These are phyloP conservation scores for Drosophila villosipedis DNA, from an alignment of 2,888 invertebrate genomes.

Conservation along the genomic window DNA sequence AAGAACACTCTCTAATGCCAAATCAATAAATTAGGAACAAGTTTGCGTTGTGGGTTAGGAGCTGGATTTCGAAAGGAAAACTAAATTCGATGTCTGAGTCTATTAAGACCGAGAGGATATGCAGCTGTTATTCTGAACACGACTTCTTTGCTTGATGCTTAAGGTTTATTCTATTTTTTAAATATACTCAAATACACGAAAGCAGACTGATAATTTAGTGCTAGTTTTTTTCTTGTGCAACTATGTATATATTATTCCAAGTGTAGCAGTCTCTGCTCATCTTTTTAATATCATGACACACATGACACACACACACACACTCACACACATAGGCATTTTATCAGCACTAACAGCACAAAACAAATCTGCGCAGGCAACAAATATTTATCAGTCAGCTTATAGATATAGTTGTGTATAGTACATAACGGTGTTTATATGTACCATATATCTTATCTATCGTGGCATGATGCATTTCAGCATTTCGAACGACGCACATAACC, in stretches of 20 bases:
- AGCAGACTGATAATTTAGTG: not conserved
- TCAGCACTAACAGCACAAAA: constrained; percentile 33
- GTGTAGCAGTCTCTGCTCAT: not conserved
- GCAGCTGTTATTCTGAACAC: not conserved
- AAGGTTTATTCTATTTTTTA: not conserved
- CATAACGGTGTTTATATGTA: constrained; percentile 28
- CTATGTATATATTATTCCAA: not conserved
- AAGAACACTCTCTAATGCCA: not conserved
- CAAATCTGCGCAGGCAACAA: constrained; percentile 74
- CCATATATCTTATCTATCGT: constrained; percentile 64
- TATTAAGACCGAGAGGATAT: not conserved
- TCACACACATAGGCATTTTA: constrained; percentile 32
- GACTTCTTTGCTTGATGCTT: not conserved
- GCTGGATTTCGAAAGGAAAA: not conserved
- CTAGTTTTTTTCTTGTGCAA: not conserved
- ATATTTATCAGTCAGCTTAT: constrained; percentile 54
- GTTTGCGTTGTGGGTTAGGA: no score
- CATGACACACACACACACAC: not conserved
- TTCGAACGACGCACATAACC: constrained; percentile 66
- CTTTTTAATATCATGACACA: constrained; percentile 20
- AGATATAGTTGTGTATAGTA: constrained; percentile 23
- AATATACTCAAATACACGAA: not conserved
- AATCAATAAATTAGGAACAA: not conserved
- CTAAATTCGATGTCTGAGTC: not conserved
- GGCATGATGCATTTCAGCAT: constrained; percentile 73